phyloP scores from a whole-genome alignment of 1,140 invertebrate genomes.

The Stegodyphus mimosarum region DNA sequence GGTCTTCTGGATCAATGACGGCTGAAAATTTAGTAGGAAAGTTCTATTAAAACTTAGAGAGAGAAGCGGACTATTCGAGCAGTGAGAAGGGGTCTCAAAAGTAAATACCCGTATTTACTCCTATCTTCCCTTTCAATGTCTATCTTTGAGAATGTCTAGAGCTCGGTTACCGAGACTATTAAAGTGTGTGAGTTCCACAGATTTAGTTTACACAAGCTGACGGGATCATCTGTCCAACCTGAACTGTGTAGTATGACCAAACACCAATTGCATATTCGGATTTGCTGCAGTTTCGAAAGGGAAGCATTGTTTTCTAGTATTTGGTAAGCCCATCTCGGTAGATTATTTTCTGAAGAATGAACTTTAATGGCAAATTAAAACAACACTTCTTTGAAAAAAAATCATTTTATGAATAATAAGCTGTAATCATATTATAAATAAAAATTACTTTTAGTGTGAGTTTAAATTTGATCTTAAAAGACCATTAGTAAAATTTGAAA shows the following conservation, averaged over 20 bases:
- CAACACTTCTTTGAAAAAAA: no score
- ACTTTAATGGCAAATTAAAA: no score
- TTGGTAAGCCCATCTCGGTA: no score
- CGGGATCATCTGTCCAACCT: conserved; percentile 27
- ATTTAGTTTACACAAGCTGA: conserved; percentile 44
- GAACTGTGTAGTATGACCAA: conserved; percentile 41
- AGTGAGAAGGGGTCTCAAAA: neutral
- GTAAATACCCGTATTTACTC: conserved; percentile 37
- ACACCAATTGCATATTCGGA: neutral
- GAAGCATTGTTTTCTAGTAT: no score
- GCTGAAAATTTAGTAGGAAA: neutral
- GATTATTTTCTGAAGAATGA: no score
- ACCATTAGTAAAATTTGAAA: no score
- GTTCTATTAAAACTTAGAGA: neutral
- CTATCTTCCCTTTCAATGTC: neutral
- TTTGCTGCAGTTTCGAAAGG: no score
- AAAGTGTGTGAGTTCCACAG: conserved; percentile 37
- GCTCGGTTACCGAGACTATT: conserved; percentile 38
- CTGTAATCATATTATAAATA: no score
- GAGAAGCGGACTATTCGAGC: neutral
- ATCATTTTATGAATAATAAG: no score
- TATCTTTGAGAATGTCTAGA: conserved; percentile 36
- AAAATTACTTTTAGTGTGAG: no score
- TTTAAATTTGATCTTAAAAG: no score
- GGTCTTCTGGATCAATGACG: no score